Evolutionary conservation across 1,140 invertebrate genomes (phyloP), one percentile per base, ranked within the genome.

Genomic region (Hestina assimilis): DNA sequence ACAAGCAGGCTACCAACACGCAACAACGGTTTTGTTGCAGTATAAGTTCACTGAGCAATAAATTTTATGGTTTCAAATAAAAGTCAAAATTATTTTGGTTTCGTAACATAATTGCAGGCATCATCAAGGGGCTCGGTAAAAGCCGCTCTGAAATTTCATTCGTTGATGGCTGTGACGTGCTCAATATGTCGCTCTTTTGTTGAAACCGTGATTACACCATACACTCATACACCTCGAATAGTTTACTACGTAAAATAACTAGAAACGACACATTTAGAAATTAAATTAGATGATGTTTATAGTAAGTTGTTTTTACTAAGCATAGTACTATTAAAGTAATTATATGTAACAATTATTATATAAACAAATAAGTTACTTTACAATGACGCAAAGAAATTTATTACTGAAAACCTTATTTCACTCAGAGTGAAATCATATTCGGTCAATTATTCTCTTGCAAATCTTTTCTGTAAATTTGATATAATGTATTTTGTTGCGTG

Each of bases 131-230:
- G 46, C 60, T 55, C 58, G 72, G 66, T 75, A 77, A 78, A 78
- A 80, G 69, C 64, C 54, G 69, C 64, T 57, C 68, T 75, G 75
- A 80, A 73, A 72, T 56, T 47, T 56, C 43, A 40, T 78, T 72
- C 74, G 59, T 51, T 80, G 79, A 83, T 78, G 71, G 73, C 68
- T 72, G 50, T 59, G 66, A 62, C 68, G 67, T 52, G 59, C 59
- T 57, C 66, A 57, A 57, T 67, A 69, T 69, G 64, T 68, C 73
- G 73, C 72, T 75, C 73, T 79, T 83, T 83, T 81, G 78, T 79
- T 81, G 76, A 81, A 75, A 78, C 78, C 77, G 76, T 81, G 76
- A 81, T 81, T 79, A 81, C 78, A 74, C 74, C 66, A 61, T 72
- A 73, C 71, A 80, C 54, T 20, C 33, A 55, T 48, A 51, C 29